These are phyloP conservation scores for Scyliorhinus canicula DNA, from an alignment of 2,797 vertebrate genomes.

Conservation along the genomic window DNA sequence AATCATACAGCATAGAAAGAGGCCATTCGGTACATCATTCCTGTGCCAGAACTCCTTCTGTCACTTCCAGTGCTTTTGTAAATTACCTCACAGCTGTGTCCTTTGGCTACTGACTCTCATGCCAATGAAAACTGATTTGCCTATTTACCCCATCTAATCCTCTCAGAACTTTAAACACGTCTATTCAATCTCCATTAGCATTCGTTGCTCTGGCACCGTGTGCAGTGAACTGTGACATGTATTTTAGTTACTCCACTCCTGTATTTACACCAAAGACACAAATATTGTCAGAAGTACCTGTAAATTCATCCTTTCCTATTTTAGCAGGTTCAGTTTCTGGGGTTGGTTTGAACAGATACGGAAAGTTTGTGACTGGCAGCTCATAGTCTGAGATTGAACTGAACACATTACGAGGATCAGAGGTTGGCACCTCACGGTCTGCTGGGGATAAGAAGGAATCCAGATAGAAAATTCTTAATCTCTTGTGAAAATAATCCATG, in stretches of 20 bases:
- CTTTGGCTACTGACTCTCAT: too few species aligned
- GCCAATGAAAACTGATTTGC: too few species aligned
- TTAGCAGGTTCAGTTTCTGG: not conserved
- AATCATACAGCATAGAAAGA: too few species aligned
- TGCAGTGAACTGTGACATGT: too few species aligned
- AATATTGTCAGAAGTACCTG: not conserved
- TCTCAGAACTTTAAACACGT: too few species aligned
- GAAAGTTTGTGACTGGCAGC: not conserved
- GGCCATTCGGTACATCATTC: too few species aligned
- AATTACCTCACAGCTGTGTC: too few species aligned
- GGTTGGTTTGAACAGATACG: not conserved
- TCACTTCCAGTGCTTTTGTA: too few species aligned
- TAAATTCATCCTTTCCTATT: not conserved
- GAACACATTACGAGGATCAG: not conserved
- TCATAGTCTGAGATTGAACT: not conserved
- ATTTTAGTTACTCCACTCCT: not conserved
- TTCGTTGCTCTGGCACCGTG: too few species aligned
- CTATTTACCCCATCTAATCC: too few species aligned
- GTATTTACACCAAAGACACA: not conserved
- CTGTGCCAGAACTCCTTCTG: too few species aligned
- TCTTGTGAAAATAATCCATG: not conserved
- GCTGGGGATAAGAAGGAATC: not conserved
- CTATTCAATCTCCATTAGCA: too few species aligned
- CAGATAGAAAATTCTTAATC: not conserved
- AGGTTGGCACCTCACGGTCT: not conserved